phyloP scores from a whole-genome alignment of 2,888 invertebrate genomes.

The Palloptera scutellata region DNA sequence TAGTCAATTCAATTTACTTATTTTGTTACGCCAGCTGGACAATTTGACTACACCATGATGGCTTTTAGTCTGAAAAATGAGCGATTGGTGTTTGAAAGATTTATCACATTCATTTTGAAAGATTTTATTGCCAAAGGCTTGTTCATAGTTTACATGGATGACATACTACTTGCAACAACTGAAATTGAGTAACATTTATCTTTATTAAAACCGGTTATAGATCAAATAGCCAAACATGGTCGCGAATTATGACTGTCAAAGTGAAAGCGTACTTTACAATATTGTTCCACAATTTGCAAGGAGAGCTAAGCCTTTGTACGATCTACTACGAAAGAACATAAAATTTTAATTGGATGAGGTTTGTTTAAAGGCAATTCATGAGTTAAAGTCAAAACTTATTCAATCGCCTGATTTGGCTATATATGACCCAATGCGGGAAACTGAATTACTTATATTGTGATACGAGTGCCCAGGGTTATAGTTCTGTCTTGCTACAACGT shows the following conservation, averaged over 20 bases:
- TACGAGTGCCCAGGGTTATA: conserved; percentile 48
- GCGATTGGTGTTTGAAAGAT: conserved; percentile 28
- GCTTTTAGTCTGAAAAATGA: conserved; percentile 38
- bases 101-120: conserved; percentile 26
- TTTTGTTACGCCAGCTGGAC: conserved; percentile 40
- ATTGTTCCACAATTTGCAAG: conserved; percentile 25
- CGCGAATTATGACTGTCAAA: no score
- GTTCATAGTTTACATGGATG: conserved; percentile 32
- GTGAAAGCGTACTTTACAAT: no score
- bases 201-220: conserved; percentile 22
- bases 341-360: conserved; percentile 28
- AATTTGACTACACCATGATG: conserved; percentile 30
- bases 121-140: conserved; percentile 25
- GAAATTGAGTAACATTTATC: conserved; percentile 24
- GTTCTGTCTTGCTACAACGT: conserved; percentile 47
- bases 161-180: conserved; percentile 29
- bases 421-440: conserved; percentile 44
- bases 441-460: conserved; percentile 54
- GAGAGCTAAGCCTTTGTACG: conserved; percentile 30
- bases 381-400: conserved; percentile 26
- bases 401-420: conserved; percentile 45
- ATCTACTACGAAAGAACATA: conserved; percentile 21
- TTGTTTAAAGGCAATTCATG: conserved; percentile 29
- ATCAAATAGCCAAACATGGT: conserved; percentile 17
- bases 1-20: conserved; percentile 32